Conservation (phyloP, 2,113 vertebrate genomes). For the Chaetura pelagica region DNA sequence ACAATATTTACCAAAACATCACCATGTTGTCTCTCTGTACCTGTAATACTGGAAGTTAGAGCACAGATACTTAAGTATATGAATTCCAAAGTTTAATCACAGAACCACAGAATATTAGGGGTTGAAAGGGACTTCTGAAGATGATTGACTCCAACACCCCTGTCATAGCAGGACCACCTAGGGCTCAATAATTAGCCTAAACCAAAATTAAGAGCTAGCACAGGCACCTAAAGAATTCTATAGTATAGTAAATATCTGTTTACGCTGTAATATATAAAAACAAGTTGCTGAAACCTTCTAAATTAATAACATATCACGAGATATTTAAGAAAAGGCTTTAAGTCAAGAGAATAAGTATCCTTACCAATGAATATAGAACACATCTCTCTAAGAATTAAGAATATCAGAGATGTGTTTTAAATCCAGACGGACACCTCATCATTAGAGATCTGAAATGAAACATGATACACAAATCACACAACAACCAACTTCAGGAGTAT, state of each 20-base stretch:
- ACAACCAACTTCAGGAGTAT: neutral
- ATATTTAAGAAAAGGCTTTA: neutral
- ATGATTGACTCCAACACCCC: too few relatives aligned
- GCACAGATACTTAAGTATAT: neutral
- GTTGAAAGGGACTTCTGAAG: too few relatives aligned
- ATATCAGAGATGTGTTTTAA: constrained; percentile 28
- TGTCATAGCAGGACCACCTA: too few relatives aligned
- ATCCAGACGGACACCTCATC: constrained; percentile 33
- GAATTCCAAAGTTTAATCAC: neutral
- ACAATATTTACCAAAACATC: neutral
- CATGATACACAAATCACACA: neutral
- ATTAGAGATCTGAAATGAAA: constrained; percentile 45
- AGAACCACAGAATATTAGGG: too few relatives aligned
- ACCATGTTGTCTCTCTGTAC: neutral
- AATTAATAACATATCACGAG: neutral
- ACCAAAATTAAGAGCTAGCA: neutral
- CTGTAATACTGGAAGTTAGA: neutral
- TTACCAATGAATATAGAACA: constrained; percentile 65
- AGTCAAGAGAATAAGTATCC: neutral
- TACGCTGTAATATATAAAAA: neutral
- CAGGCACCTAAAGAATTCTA: neutral
- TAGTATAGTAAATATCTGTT: neutral
- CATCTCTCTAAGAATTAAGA: constrained; percentile 28
- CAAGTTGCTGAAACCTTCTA: neutral
- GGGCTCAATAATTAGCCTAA: neutral